A percentile compares a stretch with the other conserved stretches of the same genome.
These are phyloP conservation scores for Archegozetes longisetosus DNA, from an alignment of 1,140 invertebrate species.

Conservation along the genomic window DNA sequence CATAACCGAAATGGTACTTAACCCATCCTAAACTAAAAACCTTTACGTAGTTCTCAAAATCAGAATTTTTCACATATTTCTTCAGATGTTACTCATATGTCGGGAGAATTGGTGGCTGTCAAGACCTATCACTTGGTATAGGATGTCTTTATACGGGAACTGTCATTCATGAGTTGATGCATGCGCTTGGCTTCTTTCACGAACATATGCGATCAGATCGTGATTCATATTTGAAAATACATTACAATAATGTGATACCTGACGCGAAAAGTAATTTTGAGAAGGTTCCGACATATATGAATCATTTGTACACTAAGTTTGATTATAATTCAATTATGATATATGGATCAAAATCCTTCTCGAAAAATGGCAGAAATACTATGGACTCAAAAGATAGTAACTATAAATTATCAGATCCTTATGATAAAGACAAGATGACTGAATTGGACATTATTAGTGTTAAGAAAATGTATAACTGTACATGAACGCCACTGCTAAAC, in stretches of 20 bases:
- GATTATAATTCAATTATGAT: constrained; percentile 23
- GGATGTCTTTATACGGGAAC: constrained; percentile 16
- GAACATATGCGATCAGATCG: constrained; percentile 28
- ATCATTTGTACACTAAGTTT: constrained; percentile 12
- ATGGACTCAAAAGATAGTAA: not conserved
- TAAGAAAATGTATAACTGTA: not conserved
- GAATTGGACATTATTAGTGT: not conserved
- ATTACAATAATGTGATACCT: not conserved
- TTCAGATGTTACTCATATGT: not conserved
- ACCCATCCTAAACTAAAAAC: no score
- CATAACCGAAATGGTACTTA: no score
- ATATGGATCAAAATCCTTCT: constrained; percentile 20
- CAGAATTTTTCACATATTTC: no score
- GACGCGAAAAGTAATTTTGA: not conserved
- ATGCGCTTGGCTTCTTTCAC: constrained; percentile 29
- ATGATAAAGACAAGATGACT: not conserved
- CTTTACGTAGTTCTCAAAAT: no score
- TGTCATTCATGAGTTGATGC: constrained; percentile 30
- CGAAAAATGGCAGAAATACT: constrained; percentile 9
- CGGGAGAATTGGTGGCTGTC: not conserved
- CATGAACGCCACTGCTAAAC: no score
- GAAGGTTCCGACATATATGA: not conserved
- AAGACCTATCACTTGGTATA: constrained; percentile 13
- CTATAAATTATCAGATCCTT: not conserved
- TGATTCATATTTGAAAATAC: not conserved